Conservation (phyloP, 2,113 vertebrate genomes). For the Chauna torquata region DNA sequence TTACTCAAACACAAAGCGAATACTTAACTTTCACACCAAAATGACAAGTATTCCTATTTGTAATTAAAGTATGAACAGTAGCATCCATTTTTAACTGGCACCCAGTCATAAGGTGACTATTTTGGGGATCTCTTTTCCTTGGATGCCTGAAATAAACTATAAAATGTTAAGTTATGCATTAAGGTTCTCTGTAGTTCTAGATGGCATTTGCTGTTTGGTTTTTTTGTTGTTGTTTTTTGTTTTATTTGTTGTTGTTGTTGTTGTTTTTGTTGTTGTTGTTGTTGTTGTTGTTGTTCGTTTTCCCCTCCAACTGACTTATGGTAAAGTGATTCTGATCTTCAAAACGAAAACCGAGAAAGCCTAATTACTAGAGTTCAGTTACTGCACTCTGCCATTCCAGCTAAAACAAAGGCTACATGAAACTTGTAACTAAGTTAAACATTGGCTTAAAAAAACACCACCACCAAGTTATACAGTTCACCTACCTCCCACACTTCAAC, state of each 20-base stretch:
- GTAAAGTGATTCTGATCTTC: neutral
- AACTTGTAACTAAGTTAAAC: conserved; percentile 6
- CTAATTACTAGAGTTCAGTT: neutral
- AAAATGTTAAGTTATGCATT: neutral
- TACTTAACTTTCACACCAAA: neutral
- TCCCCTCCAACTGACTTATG: neutral
- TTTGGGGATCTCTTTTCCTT: neutral
- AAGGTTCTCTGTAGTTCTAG: neutral
- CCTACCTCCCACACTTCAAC: neutral
- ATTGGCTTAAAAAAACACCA: conserved; percentile 17
- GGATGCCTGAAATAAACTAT: neutral
- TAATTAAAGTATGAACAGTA: neutral
- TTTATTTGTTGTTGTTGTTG: too few relatives aligned
- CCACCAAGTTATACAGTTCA: neutral
- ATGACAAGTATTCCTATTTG: neutral
- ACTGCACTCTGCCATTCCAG: neutral
- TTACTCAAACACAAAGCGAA: neutral
- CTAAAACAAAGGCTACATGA: conserved; percentile 3
- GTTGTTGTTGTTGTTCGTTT: too few relatives aligned
- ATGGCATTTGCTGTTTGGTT: neutral
- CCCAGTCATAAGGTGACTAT: neutral
- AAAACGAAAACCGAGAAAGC: neutral
- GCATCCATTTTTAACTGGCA: neutral
- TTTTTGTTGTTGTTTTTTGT: too few relatives aligned
- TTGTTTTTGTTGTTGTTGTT: too few relatives aligned